These are phyloP conservation scores for Dromaius novaehollandiae DNA, from an alignment of 2,113 vertebrate species.

Conservation along the genomic window DNA sequence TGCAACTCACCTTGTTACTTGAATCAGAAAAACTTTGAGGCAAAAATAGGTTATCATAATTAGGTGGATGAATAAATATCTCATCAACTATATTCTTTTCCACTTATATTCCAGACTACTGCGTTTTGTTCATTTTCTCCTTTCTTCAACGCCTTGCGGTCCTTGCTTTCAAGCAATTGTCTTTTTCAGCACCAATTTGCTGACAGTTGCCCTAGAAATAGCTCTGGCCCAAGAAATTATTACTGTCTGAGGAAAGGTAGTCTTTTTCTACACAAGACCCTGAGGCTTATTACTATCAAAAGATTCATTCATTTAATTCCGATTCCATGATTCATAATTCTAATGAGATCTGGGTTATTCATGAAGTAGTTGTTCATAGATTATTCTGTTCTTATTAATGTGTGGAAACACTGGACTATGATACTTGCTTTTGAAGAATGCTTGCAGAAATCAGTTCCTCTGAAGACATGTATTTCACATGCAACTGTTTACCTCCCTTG, in stretches of 20 bases:
- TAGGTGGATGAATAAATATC: neutral
- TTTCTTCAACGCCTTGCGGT: neutral
- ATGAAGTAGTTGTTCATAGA: slow-evolving; percentile 30
- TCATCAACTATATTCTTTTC: neutral
- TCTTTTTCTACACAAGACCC: neutral
- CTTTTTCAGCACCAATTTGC: neutral
- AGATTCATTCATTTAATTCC: slow-evolving; percentile 33
- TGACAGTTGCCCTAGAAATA: neutral
- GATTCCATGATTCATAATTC: slow-evolving; percentile 35
- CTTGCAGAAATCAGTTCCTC: neutral
- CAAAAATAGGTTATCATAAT: neutral
- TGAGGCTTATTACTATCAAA: neutral
- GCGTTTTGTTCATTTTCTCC: neutral
- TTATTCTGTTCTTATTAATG: slow-evolving; percentile 23
- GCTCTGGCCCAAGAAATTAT: neutral
- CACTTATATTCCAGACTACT: neutral
- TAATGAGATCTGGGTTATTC: slow-evolving; percentile 46
- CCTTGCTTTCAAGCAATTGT: neutral
- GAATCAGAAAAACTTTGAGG: neutral
- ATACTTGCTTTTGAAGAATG: slow-evolving; percentile 34
- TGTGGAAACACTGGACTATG: neutral
- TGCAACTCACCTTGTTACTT: neutral
- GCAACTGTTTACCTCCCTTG: neutral
- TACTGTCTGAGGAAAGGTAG: neutral
- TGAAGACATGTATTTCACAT: neutral